Evolutionary conservation across 2,888 invertebrate species (phyloP), one percentile per base, ranked within the genome.

Genomic region (Muscina levida): DNA sequence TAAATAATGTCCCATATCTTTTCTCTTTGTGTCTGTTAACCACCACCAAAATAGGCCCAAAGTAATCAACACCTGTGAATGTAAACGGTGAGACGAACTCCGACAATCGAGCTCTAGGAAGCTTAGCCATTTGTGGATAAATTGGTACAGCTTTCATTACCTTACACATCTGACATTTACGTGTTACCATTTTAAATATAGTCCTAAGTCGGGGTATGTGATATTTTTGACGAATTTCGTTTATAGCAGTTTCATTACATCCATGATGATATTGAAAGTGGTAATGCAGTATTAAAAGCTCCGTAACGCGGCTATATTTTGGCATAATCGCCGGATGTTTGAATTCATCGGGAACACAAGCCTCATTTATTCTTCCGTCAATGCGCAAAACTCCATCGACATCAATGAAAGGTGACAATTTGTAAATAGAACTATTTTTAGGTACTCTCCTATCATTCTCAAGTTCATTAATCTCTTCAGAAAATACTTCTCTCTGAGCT

Each of bases 181-280:
- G 73, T n/a, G 66, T 31, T 11, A 31, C 51, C 44, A 71, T 62
- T 46, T 80, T 79, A 4, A 68, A 65, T 13, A 65, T 67, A 1
- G 71, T 57, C 56, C 79, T 15, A n/a, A 83, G 10, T 56, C 65
- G 65, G 8, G 77, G 53, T 51, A 82, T 77, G 22, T 82, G 75
- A 13, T 66, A 77, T 5, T 48, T 57, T 74, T 77, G 78, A 0
- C 81, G 62, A n/a, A 82, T 39, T 59, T 83, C 83, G 10, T 82
- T 79, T 19, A 77, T 71, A 4, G 68, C 73, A 0, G 78, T 82
- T 57, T 82, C 82, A 19, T 72, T 70, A 59, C 51, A 71, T 66
- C 57, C 44, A 19, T 56, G 42, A 24, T 6, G n/a, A n/a, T n/a
- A n/a, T n/a, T n/a, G n/a, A n/a, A n/a, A n/a, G 26, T 77, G 77